These are phyloP conservation scores for Pelobates cultripes DNA, from an alignment of 2,797 vertebrate genomes.

Conservation along the genomic window DNA sequence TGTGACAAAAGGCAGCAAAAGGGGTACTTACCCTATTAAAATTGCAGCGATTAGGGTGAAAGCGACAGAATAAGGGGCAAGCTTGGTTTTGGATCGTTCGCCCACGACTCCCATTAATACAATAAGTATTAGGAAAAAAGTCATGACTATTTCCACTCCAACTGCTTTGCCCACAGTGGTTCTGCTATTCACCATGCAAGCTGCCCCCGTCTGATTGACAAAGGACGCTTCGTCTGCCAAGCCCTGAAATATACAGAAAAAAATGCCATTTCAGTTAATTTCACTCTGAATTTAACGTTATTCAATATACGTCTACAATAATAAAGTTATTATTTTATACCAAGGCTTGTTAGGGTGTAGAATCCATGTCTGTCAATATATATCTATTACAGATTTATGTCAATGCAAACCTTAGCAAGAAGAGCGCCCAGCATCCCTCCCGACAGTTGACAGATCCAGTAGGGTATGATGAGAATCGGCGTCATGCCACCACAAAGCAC, in stretches of 20 bases:
- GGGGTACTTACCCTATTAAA: conserved; percentile 69
- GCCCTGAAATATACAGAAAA: conserved; percentile 3
- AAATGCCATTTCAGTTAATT: too few species aligned
- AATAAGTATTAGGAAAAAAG: conserved; percentile 67
- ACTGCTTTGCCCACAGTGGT: conserved; percentile 47
- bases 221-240: conserved; percentile 29
- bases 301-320: too few species aligned
- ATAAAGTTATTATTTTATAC: too few species aligned
- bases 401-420: conserved; percentile 67
- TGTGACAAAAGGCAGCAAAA: too few species aligned
- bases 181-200: conserved; percentile 19
- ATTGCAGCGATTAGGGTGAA: conserved; percentile 74
- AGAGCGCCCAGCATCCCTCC: conserved; percentile 72
- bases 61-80: conserved; percentile 71
- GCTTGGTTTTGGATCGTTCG: conserved; percentile 57
- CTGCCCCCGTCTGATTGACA: conserved; percentile 24
- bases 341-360: too few species aligned
- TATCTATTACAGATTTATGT: too few species aligned
- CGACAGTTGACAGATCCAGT: conserved; percentile 66
- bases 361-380: too few species aligned
- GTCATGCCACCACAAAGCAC: conserved; percentile 74
- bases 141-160: conserved; percentile 71
- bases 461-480: conserved; percentile 67
- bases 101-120: conserved; percentile 74
- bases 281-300: too few species aligned